Evolutionary conservation across 2,113 vertebrate species (phyloP).

Genomic region (Eolophus roseicapilla): DNA sequence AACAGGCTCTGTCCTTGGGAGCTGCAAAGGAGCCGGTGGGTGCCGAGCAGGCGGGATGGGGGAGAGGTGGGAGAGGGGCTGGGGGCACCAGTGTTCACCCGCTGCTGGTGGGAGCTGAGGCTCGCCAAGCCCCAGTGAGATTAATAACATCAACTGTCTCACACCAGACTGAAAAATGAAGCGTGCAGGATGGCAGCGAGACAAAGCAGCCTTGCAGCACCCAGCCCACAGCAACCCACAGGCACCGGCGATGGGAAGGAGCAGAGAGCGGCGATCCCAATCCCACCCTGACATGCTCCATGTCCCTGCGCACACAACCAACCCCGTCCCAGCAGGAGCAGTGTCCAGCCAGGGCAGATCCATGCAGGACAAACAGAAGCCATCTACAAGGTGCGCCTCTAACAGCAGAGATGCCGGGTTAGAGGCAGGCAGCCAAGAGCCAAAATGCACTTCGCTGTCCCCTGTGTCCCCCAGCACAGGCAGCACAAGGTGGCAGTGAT

Average conservation of each 20-base stretch:
- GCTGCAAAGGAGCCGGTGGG: neutral
- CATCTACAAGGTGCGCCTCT: neutral
- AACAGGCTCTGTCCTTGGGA: neutral
- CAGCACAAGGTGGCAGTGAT: neutral
- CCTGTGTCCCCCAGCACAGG: neutral
- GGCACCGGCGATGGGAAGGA: neutral
- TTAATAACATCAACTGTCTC: conserved; percentile 29
- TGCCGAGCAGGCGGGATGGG: neutral
- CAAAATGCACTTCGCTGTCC: neutral
- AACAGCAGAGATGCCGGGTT: neutral
- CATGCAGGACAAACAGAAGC: neutral
- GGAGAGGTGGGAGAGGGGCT: neutral
- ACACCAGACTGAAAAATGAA: conserved; percentile 56
- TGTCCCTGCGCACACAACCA: neutral
- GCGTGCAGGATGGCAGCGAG: neutral
- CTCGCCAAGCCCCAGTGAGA: neutral
- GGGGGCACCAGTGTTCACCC: neutral
- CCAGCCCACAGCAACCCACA: neutral
- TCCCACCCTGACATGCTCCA: neutral
- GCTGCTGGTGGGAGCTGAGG: neutral
- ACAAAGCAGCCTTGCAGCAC: conserved; percentile 23
- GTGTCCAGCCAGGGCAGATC: neutral
- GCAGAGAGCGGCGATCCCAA: neutral
- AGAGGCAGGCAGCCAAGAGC: neutral
- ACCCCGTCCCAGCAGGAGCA: neutral